phyloP scores from a whole-genome alignment of 2,797 vertebrate genomes.

The Cyprinella venusta region DNA sequence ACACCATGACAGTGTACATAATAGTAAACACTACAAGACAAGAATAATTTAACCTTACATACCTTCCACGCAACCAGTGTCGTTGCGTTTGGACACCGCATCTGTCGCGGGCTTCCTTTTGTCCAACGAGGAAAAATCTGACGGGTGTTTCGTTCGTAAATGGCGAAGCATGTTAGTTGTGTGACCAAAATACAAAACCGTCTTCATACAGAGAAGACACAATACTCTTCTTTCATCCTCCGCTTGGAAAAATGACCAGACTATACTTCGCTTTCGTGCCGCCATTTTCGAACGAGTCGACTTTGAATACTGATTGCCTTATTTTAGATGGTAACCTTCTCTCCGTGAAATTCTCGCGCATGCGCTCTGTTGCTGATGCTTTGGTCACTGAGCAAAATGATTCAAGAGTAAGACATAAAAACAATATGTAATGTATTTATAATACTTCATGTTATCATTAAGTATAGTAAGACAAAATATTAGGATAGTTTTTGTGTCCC shows the following conservation, averaged over 20 bases:
- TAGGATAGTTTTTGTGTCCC: no score
- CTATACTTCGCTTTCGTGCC: constrained; percentile 68
- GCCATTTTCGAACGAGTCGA: constrained; percentile 57
- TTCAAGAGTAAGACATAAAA: neutral
- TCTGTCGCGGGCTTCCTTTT: constrained; percentile 35
- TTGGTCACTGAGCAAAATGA: neutral
- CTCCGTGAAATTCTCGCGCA: constrained; percentile 13
- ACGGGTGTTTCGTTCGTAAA: constrained; percentile 70
- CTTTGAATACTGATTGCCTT: constrained; percentile 27
- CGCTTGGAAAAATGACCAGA: constrained; percentile 70
- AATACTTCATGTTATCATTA: neutral
- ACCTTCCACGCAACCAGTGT: constrained; percentile 61
- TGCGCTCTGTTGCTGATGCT: neutral
- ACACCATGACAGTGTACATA: neutral
- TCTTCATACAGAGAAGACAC: constrained; percentile 68
- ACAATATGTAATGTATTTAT: neutral
- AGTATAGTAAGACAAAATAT: no score
- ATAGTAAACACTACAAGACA: neutral
- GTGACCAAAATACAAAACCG: constrained; percentile 64
- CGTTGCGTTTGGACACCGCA: constrained; percentile 39
- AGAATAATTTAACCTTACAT: neutral
- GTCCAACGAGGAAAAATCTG: constrained; percentile 56
- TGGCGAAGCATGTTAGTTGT: constrained; percentile 74
- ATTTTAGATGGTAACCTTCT: constrained; percentile 15
- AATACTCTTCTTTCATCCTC: constrained; percentile 61